Evolutionary conservation across 1,140 invertebrate species (phyloP), one percentile per base, ranked within the genome.

Genomic region (Zaprionus nigranus): DNA sequence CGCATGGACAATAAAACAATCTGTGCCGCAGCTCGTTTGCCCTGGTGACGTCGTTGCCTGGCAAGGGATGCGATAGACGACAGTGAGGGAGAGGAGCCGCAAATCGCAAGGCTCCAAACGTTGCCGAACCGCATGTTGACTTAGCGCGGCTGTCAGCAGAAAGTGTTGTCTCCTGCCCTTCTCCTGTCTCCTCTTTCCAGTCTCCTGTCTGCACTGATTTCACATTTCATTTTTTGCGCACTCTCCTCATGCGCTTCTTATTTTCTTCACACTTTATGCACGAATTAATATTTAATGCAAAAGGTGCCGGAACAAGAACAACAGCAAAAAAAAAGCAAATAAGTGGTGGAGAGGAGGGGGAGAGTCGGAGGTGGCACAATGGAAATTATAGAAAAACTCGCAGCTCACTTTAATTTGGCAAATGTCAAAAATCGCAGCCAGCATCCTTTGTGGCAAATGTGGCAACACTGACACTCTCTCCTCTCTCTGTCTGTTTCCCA

Each of bases 361-460:
- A 13, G 11, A 12, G 46, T 11, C 2, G 46, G 11, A 20, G 46
- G 9, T 22, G 46, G 20, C 11, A 66, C 60, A 67, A 62, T 56
- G 40, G 34, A 15, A 65, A 58, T 46, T 26, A 62, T 20, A 64
- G 36, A 62, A 53, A 70, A 57, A 77, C 30, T 65, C 15, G 51
- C 62, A 79, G 74, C 69, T 84, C 81, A 79, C 85, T 88, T 84
- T 79, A 90, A 90, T 90, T 88, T 84, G 53, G 43, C 59, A 88
- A 88, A 81, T 81, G 81, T 90, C 75, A 90, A 76, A 76, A 84
- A 74, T 63, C 65, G 40, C 40, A 71, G 63, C 46, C 63, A 74
- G 65, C 53, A 57, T 66, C 51, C 68, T 69, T 74, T 65, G 43
- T 36, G 54, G 43, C 36, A 66, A 38, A 40, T n/a, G 60, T 53